Evolutionary conservation across 2,797 vertebrate genomes (phyloP).

Genomic region (Falco columbarius): DNA sequence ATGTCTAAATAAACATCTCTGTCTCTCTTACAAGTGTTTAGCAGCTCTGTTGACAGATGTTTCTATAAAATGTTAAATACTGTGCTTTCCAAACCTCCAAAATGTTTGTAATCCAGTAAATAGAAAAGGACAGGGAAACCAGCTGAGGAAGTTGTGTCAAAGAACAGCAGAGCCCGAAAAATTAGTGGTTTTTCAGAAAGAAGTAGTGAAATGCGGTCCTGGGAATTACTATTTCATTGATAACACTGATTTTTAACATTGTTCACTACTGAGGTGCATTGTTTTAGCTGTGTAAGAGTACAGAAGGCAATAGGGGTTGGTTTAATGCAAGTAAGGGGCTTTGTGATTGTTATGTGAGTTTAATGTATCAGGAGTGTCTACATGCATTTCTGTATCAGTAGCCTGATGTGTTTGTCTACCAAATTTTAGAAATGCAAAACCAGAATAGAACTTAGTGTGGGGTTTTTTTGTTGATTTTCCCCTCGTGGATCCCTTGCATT

Average conservation of each 20-base stretch:
- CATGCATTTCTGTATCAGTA: rapidly evolving
- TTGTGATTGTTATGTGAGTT: background rate
- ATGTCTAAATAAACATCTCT: slow-evolving; percentile 63
- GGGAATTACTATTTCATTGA: background rate
- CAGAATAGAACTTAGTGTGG: background rate
- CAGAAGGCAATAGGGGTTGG: background rate
- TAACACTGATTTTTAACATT: background rate
- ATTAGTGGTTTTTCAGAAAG: background rate
- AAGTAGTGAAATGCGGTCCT: background rate
- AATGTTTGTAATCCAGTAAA: slow-evolving; percentile 36
- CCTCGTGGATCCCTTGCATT: background rate
- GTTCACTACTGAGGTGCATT: background rate
- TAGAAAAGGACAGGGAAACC: background rate
- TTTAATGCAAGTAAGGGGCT: background rate
- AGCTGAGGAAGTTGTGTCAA: background rate
- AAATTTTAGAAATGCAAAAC: background rate
- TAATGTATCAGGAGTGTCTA: background rate
- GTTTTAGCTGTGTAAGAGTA: background rate
- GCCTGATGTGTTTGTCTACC: background rate
- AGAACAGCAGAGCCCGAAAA: background rate
- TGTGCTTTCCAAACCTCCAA: slow-evolving; percentile 25
- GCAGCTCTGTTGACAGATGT: slow-evolving; percentile 56
- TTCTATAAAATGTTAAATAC: slow-evolving; percentile 65
- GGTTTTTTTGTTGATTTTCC: too few species aligned
- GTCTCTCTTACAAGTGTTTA: slow-evolving; percentile 40